Evolutionary conservation across 1,140 invertebrate genomes (phyloP).

Genomic region (Epicauta chinensis): DNA sequence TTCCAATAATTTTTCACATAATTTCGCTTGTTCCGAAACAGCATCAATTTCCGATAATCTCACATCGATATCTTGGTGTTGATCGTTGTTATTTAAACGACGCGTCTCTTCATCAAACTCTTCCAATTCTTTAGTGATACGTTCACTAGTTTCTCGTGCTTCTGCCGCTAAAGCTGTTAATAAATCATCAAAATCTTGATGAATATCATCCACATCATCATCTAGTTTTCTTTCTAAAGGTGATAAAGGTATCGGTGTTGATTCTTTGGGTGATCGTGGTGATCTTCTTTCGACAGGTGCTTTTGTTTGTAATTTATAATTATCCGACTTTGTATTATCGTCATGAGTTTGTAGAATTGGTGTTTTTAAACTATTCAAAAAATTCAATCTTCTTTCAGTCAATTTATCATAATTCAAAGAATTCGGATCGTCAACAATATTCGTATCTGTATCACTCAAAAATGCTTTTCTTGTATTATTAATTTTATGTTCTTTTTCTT

Average conservation of each 20-base stretch:
- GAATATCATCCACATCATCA: conserved; percentile 22
- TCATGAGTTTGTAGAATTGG: conserved; percentile 1
- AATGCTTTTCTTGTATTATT: conserved; percentile 35
- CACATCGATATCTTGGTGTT: not conserved
- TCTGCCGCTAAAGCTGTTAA: conserved; percentile 37
- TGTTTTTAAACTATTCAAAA: conserved; percentile 33
- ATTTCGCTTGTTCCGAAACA: conserved; percentile 43
- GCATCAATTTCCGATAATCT: conserved; percentile 38
- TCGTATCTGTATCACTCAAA: conserved; percentile 37
- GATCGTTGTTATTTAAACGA: conserved; percentile 2
- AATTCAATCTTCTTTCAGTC: conserved; percentile 27
- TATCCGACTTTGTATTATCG: conserved; percentile 7
- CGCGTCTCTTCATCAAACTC: conserved; percentile 42
- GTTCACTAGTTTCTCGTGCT: conserved; percentile 48
- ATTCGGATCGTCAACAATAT: conserved; percentile 5
- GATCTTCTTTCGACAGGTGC: conserved; percentile 28
- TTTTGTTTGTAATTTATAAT: conserved; percentile 16
- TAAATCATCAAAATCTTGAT: conserved; percentile 33
- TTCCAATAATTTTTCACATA: conserved; percentile 44
- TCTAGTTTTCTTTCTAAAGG: conserved; percentile 20
- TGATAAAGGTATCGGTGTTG: conserved; percentile 29
- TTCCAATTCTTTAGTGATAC: conserved; percentile 47
- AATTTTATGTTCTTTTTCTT: conserved; percentile 38
- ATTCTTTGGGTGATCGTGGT: conserved; percentile 28
- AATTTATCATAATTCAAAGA: conserved; percentile 3